phyloP scores from a whole-genome alignment of 1,140 invertebrate genomes.

The Zophobas atratus region DNA sequence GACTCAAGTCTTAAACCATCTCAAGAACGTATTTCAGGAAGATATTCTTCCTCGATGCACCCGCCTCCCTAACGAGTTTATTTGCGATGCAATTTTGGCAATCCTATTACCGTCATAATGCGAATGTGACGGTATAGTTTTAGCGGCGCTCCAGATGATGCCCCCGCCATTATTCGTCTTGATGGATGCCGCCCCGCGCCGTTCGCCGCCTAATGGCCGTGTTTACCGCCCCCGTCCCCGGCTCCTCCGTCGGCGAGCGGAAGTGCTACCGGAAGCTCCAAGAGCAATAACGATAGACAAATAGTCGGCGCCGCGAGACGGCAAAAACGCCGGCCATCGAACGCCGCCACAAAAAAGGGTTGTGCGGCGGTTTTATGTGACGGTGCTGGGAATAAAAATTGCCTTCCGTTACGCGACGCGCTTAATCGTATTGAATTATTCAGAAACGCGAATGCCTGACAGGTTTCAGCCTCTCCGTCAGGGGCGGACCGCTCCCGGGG shows the following conservation, averaged over 20 bases:
- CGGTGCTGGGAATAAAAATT: slow-evolving; percentile 9
- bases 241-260: not conserved
- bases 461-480: slow-evolving; percentile 5
- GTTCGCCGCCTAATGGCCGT: slow-evolving; percentile 46
- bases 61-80: too few relatives aligned
- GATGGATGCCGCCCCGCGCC: slow-evolving; percentile 34
- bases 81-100: too few relatives aligned
- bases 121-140: not conserved
- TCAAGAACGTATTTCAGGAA: too few relatives aligned
- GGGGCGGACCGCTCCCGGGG: not conserved
- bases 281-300: slow-evolving; percentile 51
- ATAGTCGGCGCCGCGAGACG: slow-evolving; percentile 28
- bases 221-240: slow-evolving; percentile 27
- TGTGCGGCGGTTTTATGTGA: not conserved
- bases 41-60: too few relatives aligned
- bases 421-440: slow-evolving; percentile 17
- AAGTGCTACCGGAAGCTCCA: slow-evolving; percentile 47
- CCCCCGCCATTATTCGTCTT: slow-evolving; percentile 33
- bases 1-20: too few relatives aligned
- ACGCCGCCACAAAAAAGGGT: not conserved
- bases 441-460: slow-evolving; percentile 13
- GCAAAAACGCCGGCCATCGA: too few relatives aligned
- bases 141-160: slow-evolving; percentile 10
- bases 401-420: slow-evolving; percentile 11
- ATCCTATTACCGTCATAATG: not conserved